Evolutionary conservation across 2,113 vertebrate species (phyloP).

Genomic region (Eulacestoma nigropectus): DNA sequence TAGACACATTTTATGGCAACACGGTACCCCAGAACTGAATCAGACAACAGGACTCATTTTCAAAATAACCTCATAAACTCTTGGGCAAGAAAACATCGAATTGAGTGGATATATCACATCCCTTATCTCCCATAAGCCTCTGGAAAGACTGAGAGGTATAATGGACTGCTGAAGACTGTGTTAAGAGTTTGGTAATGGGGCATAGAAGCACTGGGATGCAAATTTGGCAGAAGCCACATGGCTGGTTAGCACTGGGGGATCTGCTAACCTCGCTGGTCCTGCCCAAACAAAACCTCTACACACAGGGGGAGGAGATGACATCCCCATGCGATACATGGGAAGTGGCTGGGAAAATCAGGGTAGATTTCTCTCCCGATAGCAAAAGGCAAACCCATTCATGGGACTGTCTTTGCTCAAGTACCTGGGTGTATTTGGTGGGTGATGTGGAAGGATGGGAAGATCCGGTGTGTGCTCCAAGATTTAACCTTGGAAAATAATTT

Average conservation of each 20-base stretch:
- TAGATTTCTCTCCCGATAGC: background rate
- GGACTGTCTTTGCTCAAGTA: background rate
- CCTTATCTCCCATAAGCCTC: background rate
- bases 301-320: background rate
- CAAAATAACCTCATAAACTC: background rate
- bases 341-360: background rate
- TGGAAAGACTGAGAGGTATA: background rate
- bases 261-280: background rate
- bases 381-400: background rate
- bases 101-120: background rate
- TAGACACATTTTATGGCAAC: background rate
- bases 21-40: accelerated
- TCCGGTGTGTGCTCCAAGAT: accelerated
- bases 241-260: background rate
- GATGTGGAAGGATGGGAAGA: background rate
- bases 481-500: background rate
- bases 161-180: background rate
- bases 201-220: background rate
- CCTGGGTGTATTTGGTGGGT: background rate
- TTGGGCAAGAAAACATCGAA: background rate
- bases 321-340: accelerated
- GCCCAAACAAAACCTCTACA: background rate
- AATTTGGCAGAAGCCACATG: background rate
- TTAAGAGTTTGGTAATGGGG: background rate
- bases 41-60: background rate